phyloP scores from a whole-genome alignment of 2,113 vertebrate genomes.

The Centropus unirufus region DNA sequence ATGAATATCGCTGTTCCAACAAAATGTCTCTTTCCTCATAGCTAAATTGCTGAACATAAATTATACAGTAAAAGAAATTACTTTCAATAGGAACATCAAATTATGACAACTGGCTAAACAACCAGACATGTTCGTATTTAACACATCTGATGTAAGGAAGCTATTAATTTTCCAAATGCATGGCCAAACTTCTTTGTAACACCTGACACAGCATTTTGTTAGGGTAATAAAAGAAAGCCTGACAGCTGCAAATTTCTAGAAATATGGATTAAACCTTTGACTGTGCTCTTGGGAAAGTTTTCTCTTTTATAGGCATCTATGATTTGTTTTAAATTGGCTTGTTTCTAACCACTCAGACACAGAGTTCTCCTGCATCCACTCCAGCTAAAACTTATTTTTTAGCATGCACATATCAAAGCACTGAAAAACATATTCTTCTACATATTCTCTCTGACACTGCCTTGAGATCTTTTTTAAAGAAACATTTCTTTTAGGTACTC shows the following conservation, averaged over 20 bases:
- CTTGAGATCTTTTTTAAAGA: background rate
- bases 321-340: slow-evolving; percentile 36
- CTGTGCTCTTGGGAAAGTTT: slow-evolving; percentile 58
- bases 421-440: background rate
- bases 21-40: background rate
- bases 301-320: slow-evolving; percentile 8
- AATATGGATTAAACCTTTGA: slow-evolving; percentile 51
- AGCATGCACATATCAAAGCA: background rate
- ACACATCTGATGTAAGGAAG: slow-evolving; percentile 52
- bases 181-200: slow-evolving; percentile 63
- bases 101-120: slow-evolving; percentile 26
- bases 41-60: background rate
- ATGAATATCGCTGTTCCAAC: background rate
- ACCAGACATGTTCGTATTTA: slow-evolving; percentile 40
- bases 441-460: background rate
- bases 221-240: slow-evolving; percentile 66
- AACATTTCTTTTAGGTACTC: background rate
- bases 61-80: slow-evolving; percentile 19
- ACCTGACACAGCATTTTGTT: slow-evolving; percentile 79
- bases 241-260: slow-evolving; percentile 84
- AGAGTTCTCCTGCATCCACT: background rate
- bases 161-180: slow-evolving; percentile 53
- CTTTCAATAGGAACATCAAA: slow-evolving; percentile 10
- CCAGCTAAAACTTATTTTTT: background rate
- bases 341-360: slow-evolving; percentile 26